Evolutionary conservation across 1,140 invertebrate species (phyloP).

Genomic region (Lordiphosa clarofinis): DNA sequence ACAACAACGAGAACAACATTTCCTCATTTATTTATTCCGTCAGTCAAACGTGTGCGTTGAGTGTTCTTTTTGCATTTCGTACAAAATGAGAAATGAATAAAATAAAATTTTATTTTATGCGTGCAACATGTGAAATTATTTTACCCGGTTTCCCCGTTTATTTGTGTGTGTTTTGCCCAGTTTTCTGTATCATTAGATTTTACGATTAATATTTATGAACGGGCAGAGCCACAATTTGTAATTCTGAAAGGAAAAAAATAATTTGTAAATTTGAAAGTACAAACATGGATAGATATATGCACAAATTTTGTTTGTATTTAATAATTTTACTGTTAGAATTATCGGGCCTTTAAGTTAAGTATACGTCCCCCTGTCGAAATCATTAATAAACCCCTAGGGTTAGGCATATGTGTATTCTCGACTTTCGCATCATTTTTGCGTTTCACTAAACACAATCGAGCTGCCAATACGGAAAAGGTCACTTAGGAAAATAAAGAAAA

Average conservation of each 20-base stretch:
- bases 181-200: conserved; percentile 56
- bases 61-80: conserved; percentile 59
- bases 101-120: conserved; percentile 79
- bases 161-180: background rate
- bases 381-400: background rate
- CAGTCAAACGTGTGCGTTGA: conserved; percentile 44
- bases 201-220: conserved; percentile 28
- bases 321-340: no score
- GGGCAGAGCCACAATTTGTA: background rate
- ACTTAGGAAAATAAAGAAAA: conserved; percentile 23
- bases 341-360: no score
- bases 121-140: conserved; percentile 76
- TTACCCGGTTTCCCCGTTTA: conserved; percentile 15
- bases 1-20: conserved; percentile 16
- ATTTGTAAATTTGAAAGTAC: no score
- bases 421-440: conserved; percentile 51
- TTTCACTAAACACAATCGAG: conserved; percentile 34
- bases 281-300: no score
- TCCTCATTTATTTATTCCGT: conserved; percentile 72
- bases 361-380: background rate
- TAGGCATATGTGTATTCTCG: conserved; percentile 12
- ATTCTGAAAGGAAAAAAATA: no score
- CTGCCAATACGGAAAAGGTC: conserved; percentile 35
- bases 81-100: conserved; percentile 71
- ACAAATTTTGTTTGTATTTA: no score